phyloP scores from a whole-genome alignment of 2,888 invertebrate species.

The Hypsopygia costalis region DNA sequence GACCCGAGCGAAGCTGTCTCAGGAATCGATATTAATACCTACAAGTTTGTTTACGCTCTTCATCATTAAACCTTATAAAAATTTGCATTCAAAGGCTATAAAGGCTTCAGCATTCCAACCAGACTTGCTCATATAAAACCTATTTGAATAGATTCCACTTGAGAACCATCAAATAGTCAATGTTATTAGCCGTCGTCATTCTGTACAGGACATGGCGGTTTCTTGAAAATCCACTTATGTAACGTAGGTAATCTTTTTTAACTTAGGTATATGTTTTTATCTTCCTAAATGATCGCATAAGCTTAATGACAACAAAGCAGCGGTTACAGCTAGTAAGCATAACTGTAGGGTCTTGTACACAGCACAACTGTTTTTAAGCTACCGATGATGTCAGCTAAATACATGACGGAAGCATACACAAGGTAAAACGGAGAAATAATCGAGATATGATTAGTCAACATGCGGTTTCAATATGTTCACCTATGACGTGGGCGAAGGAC shows the following conservation, averaged over 20 bases:
- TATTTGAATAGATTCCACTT: not conserved
- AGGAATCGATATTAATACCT: too few relatives aligned
- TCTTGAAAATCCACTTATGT: not conserved
- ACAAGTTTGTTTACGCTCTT: not conserved
- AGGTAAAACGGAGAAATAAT: constrained; percentile 35
- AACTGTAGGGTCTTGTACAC: not conserved
- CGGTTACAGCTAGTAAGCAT: constrained; percentile 4
- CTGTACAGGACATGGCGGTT: not conserved
- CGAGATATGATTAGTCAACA: constrained; percentile 26
- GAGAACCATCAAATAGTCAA: constrained; percentile 1
- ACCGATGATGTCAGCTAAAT: constrained; percentile 50
- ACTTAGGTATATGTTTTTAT: constrained; percentile 8
- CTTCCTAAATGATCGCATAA: constrained; percentile 11
- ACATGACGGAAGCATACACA: constrained; percentile 39
- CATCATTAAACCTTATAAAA: constrained; percentile 15
- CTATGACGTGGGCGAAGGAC: constrained; percentile 51
- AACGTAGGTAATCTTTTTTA: too few relatives aligned
- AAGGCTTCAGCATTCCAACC: constrained; percentile 31
- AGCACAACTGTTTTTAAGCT: constrained; percentile 31
- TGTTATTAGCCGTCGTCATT: constrained; percentile 1
- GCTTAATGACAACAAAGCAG: constrained; percentile 11
- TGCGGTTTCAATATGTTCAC: constrained; percentile 26
- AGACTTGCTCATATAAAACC: constrained; percentile 26
- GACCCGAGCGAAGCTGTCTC: too few relatives aligned
- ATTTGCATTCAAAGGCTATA: constrained; percentile 41